A percentile compares a stretch with the other conserved stretches of the same genome.
Evolutionary conservation across 2,888 invertebrate genomes (phyloP).

Genomic region (Agriopis aurantiaria): DNA sequence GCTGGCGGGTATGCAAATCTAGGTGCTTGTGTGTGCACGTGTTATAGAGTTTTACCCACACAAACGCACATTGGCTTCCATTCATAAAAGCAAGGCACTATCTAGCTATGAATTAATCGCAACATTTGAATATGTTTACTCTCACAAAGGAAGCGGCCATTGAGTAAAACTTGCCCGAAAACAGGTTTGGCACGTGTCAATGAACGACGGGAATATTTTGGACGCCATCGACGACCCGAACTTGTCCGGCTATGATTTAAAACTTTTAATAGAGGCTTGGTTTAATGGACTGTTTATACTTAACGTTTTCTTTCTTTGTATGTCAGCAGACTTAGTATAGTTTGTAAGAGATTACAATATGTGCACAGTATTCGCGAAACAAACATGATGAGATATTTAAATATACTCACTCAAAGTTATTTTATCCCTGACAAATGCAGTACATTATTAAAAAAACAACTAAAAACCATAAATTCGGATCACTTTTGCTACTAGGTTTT

Average conservation of each 20-base stretch:
- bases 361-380: neutral
- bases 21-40: conserved; percentile 62
- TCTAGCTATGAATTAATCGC: conserved; percentile 86
- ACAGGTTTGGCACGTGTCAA: conserved; percentile 86
- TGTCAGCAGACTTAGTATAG: neutral
- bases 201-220: conserved; percentile 84
- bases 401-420: neutral
- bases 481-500: too few species aligned
- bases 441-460: too few species aligned
- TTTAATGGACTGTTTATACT: conserved; percentile 70
- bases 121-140: conserved; percentile 86
- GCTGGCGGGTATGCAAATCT: conserved; percentile 81
- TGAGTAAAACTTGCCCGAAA: conserved; percentile 82
- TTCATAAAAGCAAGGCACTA: conserved; percentile 84
- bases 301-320: conserved; percentile 56
- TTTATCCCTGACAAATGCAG: too few species aligned
- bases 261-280: conserved; percentile 74
- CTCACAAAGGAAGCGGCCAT: conserved; percentile 85
- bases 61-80: conserved; percentile 69
- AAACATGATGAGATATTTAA: neutral
- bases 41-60: conserved; percentile 67
- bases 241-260: conserved; percentile 79
- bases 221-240: conserved; percentile 69
- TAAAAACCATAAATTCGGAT: too few species aligned
- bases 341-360: conserved; percentile 3